These are phyloP conservation scores for Coreius guichenoti DNA, from an alignment of 2,797 vertebrate species.

Conservation along the genomic window DNA sequence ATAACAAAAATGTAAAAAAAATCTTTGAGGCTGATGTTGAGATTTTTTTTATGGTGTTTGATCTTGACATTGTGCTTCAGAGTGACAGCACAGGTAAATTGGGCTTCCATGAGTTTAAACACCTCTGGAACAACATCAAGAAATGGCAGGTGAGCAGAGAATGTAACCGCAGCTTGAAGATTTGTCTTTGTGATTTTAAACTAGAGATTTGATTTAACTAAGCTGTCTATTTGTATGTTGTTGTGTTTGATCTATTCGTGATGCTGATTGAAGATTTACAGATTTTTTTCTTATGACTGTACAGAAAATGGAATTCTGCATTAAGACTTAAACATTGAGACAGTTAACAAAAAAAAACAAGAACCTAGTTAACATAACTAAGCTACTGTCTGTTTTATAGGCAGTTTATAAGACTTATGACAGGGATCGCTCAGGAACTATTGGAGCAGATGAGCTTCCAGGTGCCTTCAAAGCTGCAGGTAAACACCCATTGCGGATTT, in stretches of 20 bases:
- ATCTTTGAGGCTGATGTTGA: neutral
- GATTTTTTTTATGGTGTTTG: conserved; percentile 21
- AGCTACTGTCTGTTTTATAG: conserved; percentile 50
- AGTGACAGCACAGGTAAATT: conserved; percentile 89
- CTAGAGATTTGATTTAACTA: neutral
- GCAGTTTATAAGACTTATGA: conserved; percentile 80
- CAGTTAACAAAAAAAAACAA: no score
- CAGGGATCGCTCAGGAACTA: conserved; percentile 70
- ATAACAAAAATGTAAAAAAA: neutral
- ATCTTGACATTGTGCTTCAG: conserved; percentile 78
- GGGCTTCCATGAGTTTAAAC: conserved; percentile 96
- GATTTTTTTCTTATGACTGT: neutral
- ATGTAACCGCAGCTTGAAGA: neutral
- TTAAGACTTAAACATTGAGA: neutral
- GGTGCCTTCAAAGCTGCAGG: conserved; percentile 85
- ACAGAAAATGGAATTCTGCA: neutral
- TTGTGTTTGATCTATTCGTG: neutral
- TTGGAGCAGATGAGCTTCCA: conserved; percentile 83
- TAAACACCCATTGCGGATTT: conserved; percentile 61
- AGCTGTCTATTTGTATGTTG: neutral
- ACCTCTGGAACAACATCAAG: conserved; percentile 94
- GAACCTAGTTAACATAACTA: neutral
- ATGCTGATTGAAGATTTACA: neutral
- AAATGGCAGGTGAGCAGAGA: conserved; percentile 88
- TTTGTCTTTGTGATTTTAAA: conserved; percentile 54